Percentiles rank a stretch among this genome's conserved stretches.
Conservation (phyloP, 2,113 vertebrate genomes). For the Elephantulus edwardii region DNA sequence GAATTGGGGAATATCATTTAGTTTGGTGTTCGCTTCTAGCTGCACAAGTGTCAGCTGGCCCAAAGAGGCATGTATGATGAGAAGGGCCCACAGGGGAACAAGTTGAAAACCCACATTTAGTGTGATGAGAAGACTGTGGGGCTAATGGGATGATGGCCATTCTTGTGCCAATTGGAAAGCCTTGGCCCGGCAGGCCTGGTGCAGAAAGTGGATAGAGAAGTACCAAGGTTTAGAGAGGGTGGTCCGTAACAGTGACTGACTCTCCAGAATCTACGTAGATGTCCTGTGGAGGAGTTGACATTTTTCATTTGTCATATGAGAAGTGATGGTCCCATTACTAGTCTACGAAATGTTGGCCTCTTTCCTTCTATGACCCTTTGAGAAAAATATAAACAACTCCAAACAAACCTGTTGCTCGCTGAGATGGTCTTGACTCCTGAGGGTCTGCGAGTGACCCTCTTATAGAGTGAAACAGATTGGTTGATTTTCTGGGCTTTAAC, state of each 20-base stretch:
- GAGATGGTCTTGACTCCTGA: neutral
- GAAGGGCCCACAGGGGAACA: neutral
- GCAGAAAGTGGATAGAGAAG: neutral
- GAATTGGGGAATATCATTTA: neutral
- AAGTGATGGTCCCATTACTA: neutral
- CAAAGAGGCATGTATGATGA: neutral
- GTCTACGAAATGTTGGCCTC: neutral
- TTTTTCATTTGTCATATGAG: neutral
- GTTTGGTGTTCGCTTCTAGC: neutral
- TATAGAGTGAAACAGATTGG: neutral
- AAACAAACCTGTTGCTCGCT: neutral
- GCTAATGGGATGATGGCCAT: neutral
- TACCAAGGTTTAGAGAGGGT: neutral
- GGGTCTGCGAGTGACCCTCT: neutral
- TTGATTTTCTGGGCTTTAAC: neutral
- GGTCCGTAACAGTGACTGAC: neutral
- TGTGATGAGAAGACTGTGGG: neutral
- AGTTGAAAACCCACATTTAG: neutral
- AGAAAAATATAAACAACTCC: neutral
- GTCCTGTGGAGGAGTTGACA: neutral
- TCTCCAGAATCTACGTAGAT: neutral
- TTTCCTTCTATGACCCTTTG: neutral
- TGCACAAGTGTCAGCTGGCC: neutral
- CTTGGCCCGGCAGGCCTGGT: neutral
- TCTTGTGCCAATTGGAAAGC: neutral